Evolutionary conservation across 2,113 vertebrate genomes (phyloP).

Genomic region (Poicephalus gulielmi): DNA sequence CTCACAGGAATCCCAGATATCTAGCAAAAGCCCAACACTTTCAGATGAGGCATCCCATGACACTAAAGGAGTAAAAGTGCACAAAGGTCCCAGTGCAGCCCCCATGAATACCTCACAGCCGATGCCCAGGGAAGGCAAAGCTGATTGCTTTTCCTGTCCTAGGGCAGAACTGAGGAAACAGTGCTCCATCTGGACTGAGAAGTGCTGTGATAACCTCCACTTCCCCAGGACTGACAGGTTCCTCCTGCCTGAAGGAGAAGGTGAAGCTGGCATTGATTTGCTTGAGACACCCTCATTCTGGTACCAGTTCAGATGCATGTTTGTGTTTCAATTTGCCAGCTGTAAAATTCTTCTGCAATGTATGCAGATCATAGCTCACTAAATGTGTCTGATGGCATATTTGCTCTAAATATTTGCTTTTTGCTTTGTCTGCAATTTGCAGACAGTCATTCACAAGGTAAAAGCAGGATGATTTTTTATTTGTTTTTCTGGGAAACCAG

Average conservation of each 20-base stretch:
- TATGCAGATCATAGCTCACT: background rate
- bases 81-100: accelerated
- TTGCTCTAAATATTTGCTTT: background rate
- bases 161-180: background rate
- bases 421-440: background rate
- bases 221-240: background rate
- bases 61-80: no score
- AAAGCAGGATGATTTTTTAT: background rate
- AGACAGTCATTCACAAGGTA: background rate
- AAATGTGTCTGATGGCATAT: background rate
- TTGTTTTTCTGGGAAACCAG: background rate
- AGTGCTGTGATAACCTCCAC: accelerated
- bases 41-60: accelerated
- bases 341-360: background rate
- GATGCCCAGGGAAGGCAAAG: background rate
- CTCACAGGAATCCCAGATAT: no score
- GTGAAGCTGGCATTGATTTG: background rate
- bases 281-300: background rate
- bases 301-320: no score
- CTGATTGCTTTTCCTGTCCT: background rate
- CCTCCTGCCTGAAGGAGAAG: background rate
- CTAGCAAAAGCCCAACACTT: background rate
- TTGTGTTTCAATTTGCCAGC: background rate
- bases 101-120: accelerated
- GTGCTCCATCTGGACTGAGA: accelerated